A percentile compares a stretch with the other conserved stretches of the same genome.
phyloP scores from a whole-genome alignment of 2,888 invertebrate genomes.

The Harmothoe impar region DNA sequence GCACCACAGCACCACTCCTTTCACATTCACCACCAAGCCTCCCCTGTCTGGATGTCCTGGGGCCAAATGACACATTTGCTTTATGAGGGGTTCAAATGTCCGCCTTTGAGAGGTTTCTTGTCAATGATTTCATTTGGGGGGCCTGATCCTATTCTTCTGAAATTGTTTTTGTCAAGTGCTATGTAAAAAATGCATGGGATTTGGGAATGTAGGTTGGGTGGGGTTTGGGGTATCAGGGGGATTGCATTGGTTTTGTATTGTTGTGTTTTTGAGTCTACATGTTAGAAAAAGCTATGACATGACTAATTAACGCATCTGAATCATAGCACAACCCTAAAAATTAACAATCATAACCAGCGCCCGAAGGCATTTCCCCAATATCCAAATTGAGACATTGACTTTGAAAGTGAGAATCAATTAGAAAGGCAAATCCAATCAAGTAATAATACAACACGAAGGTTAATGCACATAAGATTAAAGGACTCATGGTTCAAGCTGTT shows the following conservation, averaged over 20 bases:
- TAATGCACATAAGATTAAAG: neutral
- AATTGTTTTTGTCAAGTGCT: neutral
- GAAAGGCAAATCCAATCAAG: slow-evolving; percentile 24
- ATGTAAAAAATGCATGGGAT: neutral
- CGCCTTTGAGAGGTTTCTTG: neutral
- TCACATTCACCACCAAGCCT: neutral
- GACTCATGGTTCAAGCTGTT: neutral
- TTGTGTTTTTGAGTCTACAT: too few species aligned
- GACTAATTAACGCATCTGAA: too few species aligned
- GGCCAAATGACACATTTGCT: slow-evolving; percentile 4
- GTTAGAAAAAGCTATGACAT: too few species aligned
- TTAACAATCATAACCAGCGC: neutral
- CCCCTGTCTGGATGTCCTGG: neutral
- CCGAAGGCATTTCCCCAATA: neutral
- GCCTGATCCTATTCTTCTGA: slow-evolving; percentile 9
- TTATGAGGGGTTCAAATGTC: neutral
- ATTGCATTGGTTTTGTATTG: too few species aligned
- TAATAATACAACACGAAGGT: neutral
- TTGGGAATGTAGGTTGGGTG: too few species aligned
- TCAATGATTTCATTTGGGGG: neutral
- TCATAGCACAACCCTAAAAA: neutral
- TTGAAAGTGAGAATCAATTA: slow-evolving; percentile 26
- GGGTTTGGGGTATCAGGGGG: too few species aligned
- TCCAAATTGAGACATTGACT: slow-evolving; percentile 18
- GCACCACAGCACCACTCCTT: neutral